Percentiles rank a stretch among this genome's conserved stretches.
Conservation (phyloP, 2,113 vertebrate species). For the Promerops cafer region DNA sequence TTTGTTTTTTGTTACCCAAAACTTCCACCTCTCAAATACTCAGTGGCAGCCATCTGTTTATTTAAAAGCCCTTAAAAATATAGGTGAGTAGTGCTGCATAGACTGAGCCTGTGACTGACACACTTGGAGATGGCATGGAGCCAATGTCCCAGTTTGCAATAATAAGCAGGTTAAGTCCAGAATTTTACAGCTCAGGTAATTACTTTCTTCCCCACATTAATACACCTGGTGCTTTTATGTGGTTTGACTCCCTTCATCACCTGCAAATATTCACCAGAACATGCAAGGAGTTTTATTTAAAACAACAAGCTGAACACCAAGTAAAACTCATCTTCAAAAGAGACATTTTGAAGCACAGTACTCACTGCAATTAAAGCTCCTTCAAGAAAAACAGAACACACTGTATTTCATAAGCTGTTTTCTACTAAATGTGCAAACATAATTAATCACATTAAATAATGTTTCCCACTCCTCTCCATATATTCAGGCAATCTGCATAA, state of each 20-base stretch:
- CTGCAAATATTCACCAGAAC: neutral
- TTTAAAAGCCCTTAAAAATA: neutral
- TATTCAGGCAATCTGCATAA: neutral
- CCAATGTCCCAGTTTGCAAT: neutral
- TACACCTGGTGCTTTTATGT: neutral
- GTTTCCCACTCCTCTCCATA: neutral
- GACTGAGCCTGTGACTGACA: neutral
- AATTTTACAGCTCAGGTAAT: neutral
- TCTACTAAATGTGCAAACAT: neutral
- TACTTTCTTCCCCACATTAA: neutral
- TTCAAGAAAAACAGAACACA: neutral
- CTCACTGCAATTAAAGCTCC: neutral
- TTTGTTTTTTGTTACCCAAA: neutral
- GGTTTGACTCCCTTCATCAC: neutral
- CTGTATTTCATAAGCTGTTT: neutral
- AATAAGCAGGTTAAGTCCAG: neutral
- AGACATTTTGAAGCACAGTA: neutral
- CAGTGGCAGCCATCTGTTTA: neutral
- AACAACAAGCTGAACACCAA: neutral
- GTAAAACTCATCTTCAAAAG: neutral
- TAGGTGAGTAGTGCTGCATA: neutral
- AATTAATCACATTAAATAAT: neutral
- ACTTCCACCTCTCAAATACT: neutral
- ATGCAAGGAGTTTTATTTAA: neutral
- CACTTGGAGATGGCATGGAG: neutral